Evolutionary conservation across 2,888 invertebrate genomes (phyloP).

Genomic region (Acleris emargana): DNA sequence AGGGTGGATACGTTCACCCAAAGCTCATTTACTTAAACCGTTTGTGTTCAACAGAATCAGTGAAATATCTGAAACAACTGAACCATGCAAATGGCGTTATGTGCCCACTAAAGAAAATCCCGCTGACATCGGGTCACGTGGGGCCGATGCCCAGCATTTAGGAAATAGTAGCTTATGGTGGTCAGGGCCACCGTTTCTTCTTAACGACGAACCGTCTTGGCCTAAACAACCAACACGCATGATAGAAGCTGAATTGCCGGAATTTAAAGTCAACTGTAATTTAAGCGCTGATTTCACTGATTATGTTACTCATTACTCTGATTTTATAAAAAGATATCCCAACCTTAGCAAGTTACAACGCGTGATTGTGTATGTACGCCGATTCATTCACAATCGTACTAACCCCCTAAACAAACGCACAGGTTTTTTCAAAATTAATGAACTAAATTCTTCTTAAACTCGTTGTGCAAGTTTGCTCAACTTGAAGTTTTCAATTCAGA

Average conservation of each 20-base stretch:
- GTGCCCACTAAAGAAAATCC: constrained; percentile 30
- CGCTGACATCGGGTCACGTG: constrained; percentile 30
- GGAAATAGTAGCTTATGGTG: constrained; percentile 26
- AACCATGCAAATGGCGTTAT: constrained; percentile 16
- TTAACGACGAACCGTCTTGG: neutral
- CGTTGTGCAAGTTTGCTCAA: constrained; percentile 24
- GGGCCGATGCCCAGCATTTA: constrained; percentile 12
- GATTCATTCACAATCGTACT: constrained; percentile 16
- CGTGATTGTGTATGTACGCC: constrained; percentile 13
- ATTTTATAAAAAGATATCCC: constrained; percentile 12
- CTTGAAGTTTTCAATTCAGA: constrained; percentile 14
- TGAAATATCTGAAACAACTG: constrained; percentile 28
- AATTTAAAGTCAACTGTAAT: neutral
- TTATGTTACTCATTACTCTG: neutral
- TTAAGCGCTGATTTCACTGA: neutral
- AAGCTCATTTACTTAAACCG: constrained; percentile 22
- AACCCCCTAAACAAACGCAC: constrained; percentile 12
- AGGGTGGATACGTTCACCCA: constrained; percentile 1
- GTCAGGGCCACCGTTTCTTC: constrained; percentile 31
- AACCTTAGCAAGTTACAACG: constrained; percentile 14
- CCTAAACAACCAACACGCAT: neutral
- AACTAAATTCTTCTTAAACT: constrained; percentile 17
- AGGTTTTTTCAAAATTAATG: constrained; percentile 3
- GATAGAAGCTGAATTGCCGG: neutral
- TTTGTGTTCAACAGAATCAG: constrained; percentile 36